Base-by-base conservation (phyloP, 2,797 vertebrate species). In the Crax fasciolata region DNA sequence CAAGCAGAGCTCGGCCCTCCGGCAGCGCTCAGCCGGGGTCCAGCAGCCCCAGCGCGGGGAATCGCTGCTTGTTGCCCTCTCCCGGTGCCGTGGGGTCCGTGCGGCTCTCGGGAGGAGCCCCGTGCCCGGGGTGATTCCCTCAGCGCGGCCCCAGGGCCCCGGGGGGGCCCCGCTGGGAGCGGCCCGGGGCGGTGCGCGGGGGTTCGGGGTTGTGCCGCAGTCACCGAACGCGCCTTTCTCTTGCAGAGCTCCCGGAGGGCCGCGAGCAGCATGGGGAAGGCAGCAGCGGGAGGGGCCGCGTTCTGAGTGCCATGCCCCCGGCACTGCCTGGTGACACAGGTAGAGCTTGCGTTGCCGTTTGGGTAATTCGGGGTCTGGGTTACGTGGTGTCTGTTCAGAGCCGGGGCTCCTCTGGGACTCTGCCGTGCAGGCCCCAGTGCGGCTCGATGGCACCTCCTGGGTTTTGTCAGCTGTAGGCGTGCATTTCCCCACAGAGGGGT, bases 181-280 rank as follows among this genome's bases (percentile, higher is more conserved):
- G 35, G 35, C 35, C 35, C 35, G 35, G 35, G 35, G 35, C 35
- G 35, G 35, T 35, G 35, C 35, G 35, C 35, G 35, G 35, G 35
- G 35, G 35, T 35, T 35, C 35, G 35, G 35, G 35, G 35, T 35
- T 35, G 35, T 35, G 35, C 35, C 35, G 35, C 35, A 35, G 35
- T 35, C 35, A 35, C 35, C 7, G 35, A 35, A 35, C 35, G 35
- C 11, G n/a, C 20, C 18, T 32, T 95, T 91, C 82, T 95, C 61
- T 96, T 92, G 17, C 74, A 95, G 93, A 94, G 41, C 71, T 95
- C 76, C 59, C 94, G 77, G 86, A 81, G 80, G 82, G 78, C 80
- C 67, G 66, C 38, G 44, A 75, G 63, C 71, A 70, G 76, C 65
- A 94, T 95, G 90, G 68, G 85, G 15, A 94, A 93, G 85, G 70